A percentile compares a stretch with the other conserved stretches of the same genome.
phyloP scores from a whole-genome alignment of 2,113 vertebrate genomes.

The Jacana jacana region DNA sequence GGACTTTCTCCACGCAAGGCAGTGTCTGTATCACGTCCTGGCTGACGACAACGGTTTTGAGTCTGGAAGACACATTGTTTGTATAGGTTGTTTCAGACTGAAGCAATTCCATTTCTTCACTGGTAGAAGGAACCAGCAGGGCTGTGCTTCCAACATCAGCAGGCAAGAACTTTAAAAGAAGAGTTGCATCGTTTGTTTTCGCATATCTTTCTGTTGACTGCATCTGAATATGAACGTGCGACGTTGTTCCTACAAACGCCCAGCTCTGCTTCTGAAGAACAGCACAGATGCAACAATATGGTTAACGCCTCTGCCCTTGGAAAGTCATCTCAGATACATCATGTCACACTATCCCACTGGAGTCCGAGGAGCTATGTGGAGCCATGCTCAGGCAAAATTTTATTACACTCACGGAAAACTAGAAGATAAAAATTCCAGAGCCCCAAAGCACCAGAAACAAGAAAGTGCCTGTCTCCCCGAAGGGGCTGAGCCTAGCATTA shows the following conservation, averaged over 20 bases:
- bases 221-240: background rate
- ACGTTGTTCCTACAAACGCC: background rate
- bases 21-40: background rate
- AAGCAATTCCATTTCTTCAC: background rate
- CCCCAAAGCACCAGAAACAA: background rate
- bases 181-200: constrained; percentile 6
- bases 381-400: background rate
- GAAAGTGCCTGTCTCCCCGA: background rate
- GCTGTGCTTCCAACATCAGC: background rate
- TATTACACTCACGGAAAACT: background rate
- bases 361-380: background rate
- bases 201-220: constrained; percentile 12
- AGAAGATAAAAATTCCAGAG: background rate
- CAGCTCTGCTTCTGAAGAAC: background rate
- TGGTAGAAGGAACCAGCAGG: background rate
- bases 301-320: background rate
- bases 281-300: background rate
- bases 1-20: background rate
- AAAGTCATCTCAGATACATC: background rate
- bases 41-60: background rate
- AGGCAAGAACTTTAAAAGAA: background rate
- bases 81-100: background rate
- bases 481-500: background rate
- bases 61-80: background rate
- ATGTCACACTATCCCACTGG: background rate